Percentiles rank a stretch among this genome's conserved stretches.
Conservation (phyloP, 2,888 invertebrate genomes). For the Biston betularia region DNA sequence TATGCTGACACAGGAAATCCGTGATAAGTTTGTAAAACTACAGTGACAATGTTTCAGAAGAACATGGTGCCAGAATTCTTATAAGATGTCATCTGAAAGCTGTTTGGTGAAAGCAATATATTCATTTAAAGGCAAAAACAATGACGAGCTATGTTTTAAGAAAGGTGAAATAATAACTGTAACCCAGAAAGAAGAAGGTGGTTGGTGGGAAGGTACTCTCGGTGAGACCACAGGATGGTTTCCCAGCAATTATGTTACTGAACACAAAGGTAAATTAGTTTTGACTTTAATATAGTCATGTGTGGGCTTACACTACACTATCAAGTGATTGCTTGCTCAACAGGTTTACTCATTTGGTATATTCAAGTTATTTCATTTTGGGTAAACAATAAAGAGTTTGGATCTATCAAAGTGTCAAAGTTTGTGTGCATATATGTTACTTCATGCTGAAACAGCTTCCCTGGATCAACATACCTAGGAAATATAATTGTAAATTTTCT, state of each 20-base stretch:
- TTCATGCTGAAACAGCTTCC: no score
- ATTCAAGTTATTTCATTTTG: no score
- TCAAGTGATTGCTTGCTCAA: neutral
- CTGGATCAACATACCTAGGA: no score
- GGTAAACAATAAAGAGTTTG: no score
- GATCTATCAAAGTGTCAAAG: no score
- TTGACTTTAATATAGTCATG: neutral
- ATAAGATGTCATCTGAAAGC: slow-evolving; percentile 86
- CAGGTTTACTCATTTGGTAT: neutral
- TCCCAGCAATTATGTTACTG: slow-evolving; percentile 98
- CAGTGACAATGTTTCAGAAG: slow-evolving; percentile 45
- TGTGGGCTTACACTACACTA: slow-evolving; percentile 14
- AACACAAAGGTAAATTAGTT: slow-evolving; percentile 88
- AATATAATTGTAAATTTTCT: no score
- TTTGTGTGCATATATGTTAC: no score
- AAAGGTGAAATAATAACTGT: slow-evolving; percentile 99
- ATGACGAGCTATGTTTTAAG: slow-evolving; percentile 98
- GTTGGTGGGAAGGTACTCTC: slow-evolving; percentile 99
- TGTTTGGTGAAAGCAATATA: slow-evolving; percentile 95
- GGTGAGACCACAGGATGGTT: slow-evolving; percentile 99
- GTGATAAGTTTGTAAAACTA: slow-evolving; percentile 21
- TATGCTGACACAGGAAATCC: slow-evolving; percentile 27
- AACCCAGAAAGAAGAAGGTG: slow-evolving; percentile 97
- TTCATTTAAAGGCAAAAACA: slow-evolving; percentile 97
- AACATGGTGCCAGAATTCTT: slow-evolving; percentile 68